Percentiles rank a stretch among this genome's conserved stretches.
Conservation (phyloP, 2,113 vertebrate species). For the Aramus guarauna region DNA sequence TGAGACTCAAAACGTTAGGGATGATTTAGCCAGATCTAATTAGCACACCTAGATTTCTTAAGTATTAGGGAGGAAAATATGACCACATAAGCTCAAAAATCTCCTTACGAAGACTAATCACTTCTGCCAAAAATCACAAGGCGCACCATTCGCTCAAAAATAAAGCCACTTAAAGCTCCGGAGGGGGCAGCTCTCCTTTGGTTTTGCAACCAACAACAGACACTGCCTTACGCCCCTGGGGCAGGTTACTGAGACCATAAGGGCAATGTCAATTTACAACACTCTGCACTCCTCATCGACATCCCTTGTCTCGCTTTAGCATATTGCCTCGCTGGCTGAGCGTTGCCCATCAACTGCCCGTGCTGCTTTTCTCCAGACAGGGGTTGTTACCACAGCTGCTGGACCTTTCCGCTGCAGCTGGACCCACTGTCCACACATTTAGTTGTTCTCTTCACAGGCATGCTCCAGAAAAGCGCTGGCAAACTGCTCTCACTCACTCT, state of each 20-base stretch:
- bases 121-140: not conserved
- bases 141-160: not conserved
- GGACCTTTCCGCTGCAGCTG: not conserved
- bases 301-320: not conserved
- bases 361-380: not conserved
- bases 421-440: not conserved
- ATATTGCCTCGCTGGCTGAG: not conserved
- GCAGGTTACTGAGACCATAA: not conserved
- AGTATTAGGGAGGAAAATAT: not conserved
- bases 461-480: not conserved
- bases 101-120: not conserved
- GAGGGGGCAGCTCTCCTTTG: not conserved
- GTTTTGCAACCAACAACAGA: not conserved
- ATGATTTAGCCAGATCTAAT: not conserved
- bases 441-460: not conserved
- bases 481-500: not conserved
- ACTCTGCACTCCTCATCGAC: not conserved
- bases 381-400: not conserved
- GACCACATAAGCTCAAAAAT: not conserved
- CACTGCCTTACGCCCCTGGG: not conserved
- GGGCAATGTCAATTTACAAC: not conserved
- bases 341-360: not conserved
- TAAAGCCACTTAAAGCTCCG: not conserved
- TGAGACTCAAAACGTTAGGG: not conserved
- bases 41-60: not conserved